Evolutionary conservation across 2,113 vertebrate genomes (phyloP).

Genomic region (Malaclemys terrapin): DNA sequence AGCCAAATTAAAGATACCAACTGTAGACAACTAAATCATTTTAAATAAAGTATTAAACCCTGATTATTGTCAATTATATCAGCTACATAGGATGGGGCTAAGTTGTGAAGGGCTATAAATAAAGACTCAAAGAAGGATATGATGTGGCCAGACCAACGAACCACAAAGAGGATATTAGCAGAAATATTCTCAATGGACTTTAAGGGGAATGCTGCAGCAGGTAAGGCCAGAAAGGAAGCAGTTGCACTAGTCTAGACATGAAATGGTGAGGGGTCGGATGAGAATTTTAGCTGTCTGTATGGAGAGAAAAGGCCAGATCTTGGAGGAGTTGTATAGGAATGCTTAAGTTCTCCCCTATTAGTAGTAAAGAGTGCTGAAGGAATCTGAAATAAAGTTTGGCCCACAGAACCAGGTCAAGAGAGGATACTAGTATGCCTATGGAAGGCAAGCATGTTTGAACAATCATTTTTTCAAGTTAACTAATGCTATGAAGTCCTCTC

Average conservation of each 20-base stretch:
- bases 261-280: background rate
- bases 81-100: background rate
- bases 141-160: background rate
- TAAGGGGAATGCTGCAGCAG: accelerated
- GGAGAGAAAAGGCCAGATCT: background rate
- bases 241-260: background rate
- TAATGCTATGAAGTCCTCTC: background rate
- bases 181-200: background rate
- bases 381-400: background rate
- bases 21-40: background rate
- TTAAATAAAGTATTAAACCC: background rate
- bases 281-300: background rate
- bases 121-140: background rate
- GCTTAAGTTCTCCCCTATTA: background rate
- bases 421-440: background rate
- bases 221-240: background rate
- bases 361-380: background rate
- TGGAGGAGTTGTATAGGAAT: background rate
- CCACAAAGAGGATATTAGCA: background rate
- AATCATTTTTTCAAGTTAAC: background rate
- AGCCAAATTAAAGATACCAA: background rate
- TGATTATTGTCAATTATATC: background rate
- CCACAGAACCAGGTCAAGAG: background rate
- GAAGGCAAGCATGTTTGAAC: background rate
- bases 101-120: background rate